phyloP scores from a whole-genome alignment of 1,140 invertebrate genomes.

The Macrocentrus cingulum region DNA sequence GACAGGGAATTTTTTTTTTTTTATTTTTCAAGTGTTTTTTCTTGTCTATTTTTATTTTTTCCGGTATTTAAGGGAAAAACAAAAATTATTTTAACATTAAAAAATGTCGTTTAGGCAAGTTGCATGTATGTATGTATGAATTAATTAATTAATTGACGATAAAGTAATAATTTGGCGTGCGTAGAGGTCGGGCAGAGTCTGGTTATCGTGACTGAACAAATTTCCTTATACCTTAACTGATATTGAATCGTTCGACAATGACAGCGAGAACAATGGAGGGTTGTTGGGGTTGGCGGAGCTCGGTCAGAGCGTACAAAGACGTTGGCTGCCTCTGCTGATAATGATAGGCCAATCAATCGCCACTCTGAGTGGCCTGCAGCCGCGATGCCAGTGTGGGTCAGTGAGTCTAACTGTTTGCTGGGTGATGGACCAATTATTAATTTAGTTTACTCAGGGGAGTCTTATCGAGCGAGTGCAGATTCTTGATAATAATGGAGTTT shows the following conservation, averaged over 20 bases:
- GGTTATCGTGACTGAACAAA: conserved; percentile 7
- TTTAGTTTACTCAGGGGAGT: conserved; percentile 15
- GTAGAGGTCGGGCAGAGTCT: background rate
- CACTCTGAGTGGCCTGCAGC: too few relatives aligned
- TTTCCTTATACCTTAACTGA: conserved; percentile 1
- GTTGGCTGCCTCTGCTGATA: background rate
- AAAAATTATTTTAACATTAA: background rate
- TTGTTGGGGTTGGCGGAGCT: background rate
- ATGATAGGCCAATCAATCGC: conserved; percentile 21
- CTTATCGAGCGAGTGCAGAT: conserved; percentile 25
- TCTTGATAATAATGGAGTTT: conserved; percentile 25
- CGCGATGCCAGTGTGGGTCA: too few relatives aligned
- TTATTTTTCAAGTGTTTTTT: too few relatives aligned
- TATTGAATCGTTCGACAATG: conserved; percentile 2
- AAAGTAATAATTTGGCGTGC: background rate
- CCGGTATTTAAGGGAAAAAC: background rate
- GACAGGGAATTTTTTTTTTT: too few relatives aligned
- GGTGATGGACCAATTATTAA: conserved; percentile 23
- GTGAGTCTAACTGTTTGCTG: too few relatives aligned
- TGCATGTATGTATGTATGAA: too few relatives aligned
- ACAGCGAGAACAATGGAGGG: conserved; percentile 3
- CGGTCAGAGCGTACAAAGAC: conserved; percentile 2
- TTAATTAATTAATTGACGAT: conserved; percentile 1
- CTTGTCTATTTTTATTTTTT: too few relatives aligned
- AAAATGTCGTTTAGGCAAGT: too few relatives aligned